Evolutionary conservation across 2,888 invertebrate species (phyloP), one percentile per base, ranked within the genome.

Genomic region (Orthonychiurus folsomi): DNA sequence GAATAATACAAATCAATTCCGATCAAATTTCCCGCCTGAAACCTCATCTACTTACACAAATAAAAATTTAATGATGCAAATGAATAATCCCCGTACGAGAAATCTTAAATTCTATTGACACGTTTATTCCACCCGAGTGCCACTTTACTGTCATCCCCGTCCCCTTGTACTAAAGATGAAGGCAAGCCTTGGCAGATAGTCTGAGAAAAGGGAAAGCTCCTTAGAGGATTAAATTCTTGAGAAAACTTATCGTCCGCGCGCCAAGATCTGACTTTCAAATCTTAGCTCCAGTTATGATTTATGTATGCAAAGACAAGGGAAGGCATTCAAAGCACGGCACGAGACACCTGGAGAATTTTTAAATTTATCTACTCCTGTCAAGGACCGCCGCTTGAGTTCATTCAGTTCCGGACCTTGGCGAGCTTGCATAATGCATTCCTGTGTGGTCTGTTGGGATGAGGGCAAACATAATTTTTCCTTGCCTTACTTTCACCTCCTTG

Each of bases 181-280:
- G 37, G 9, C 37, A 37, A 37, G 37, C 9, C 15, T 37, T 37
- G 15, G 15, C 5, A 37, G 37, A 9, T 5, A 37, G 37, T 15
- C 5, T 9, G 37, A 15, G 37, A 37, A 15, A 37, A 37, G n/a
- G n/a, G 9, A 37, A 37, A 37, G 37, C 37, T 37, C 37, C 37
- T 37, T 37, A 15, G 37, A 37, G 37, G 37, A 37, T 37, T 37
- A 37, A 37, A 37, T 37, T 37, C 37, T 37, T 37, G 9, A 37
- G 15, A 37, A 37, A 37, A 37, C 37, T 37, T 37, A 37, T 37
- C 37, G 37, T 37, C 15, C 37, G 5, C 15, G 37, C 15, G 37
- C 37, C 37, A 37, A 37, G 37, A 37, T 37, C 37, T 37, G 37
- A 37, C 37, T 37, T 37, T 37, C 37, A 37, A 37, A 37, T 37